These are phyloP conservation scores for Ctenochaetus hawaiiensis DNA, from an alignment of 2,797 vertebrate genomes.

Conservation along the genomic window DNA sequence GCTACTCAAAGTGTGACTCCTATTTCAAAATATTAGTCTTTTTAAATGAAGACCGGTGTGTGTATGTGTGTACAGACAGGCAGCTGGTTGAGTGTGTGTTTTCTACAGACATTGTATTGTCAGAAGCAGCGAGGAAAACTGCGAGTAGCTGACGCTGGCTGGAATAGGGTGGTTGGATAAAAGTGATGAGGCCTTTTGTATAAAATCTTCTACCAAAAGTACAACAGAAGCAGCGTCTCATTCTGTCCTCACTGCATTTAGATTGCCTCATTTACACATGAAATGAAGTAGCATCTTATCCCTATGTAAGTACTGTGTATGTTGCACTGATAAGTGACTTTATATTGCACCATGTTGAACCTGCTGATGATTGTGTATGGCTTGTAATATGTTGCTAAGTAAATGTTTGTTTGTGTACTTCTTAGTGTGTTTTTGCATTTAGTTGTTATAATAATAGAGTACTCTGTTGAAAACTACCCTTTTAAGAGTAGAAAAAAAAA, in stretches of 20 bases:
- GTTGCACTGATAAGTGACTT: conserved; percentile 58
- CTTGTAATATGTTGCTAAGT: conserved; percentile 22
- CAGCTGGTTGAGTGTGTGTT: conserved; percentile 23
- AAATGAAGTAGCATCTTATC: conserved; percentile 63
- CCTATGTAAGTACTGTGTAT: conserved; percentile 51
- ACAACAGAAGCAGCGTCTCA: conserved; percentile 59
- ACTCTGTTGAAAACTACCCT: background rate
- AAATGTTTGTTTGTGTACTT: conserved; percentile 25
- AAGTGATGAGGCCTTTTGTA: conserved; percentile 68
- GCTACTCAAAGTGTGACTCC: conserved; percentile 22
- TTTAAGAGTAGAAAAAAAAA: background rate
- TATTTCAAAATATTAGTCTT: conserved; percentile 32
- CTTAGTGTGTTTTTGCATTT: conserved; percentile 12
- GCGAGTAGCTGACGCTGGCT: conserved; percentile 33
- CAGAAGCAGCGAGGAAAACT: conserved; percentile 39
- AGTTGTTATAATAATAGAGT: conserved; percentile 11
- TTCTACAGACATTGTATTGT: conserved; percentile 31
- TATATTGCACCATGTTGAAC: conserved; percentile 30
- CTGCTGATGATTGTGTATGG: conserved; percentile 32
- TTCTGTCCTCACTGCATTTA: conserved; percentile 74
- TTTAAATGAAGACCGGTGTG: conserved; percentile 34
- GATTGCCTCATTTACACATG: conserved; percentile 78
- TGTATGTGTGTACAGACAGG: conserved; percentile 2
- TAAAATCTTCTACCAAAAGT: conserved; percentile 63
- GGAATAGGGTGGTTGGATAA: conserved; percentile 53